Evolutionary conservation across 2,888 invertebrate species (phyloP), one percentile per base, ranked within the genome.

Genomic region (Cactoblastis cactorum): DNA sequence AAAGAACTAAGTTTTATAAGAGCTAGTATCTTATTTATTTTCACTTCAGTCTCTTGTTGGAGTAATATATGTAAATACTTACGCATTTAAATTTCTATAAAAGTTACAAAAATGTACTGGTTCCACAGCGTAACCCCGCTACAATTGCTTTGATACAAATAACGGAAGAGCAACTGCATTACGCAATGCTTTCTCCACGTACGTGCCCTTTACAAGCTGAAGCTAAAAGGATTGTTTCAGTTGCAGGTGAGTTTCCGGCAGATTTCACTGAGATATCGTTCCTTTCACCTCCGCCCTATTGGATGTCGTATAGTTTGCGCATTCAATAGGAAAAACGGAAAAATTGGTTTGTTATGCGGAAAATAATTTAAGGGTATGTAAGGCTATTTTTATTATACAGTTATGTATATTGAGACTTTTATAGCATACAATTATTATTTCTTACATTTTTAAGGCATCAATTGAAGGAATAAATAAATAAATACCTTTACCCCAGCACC

Each of bases 201-300:
- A 55, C 58, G 63, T 62, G 61, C 59, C 61, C 62, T 59, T 59
- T 62, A 65, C 53, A 64, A 53, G 41, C 32, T 33, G 69, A 69
- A 61, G 69, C 67, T 77, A 71, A 73, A 81, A 80, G 77, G 76
- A 78, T 79, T 79, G 78, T 77, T 75, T 69, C 61, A 63, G 62
- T 66, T 69, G 65, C 63, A 63, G 56, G 59, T 65, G 54, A 53
- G 51, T 60, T 67, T 63, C 57, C 60, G 55, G 53, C 51, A 59
- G 56, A 61, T 63, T 69, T 63, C 57, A 59, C 57, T 53, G 52
- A 53, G 55, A 55, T 63, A 64, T 62, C 61, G 54, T 56, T 54
- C 45, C 50, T 49, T 58, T 58, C 47, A 22, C 51, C 55, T 50
- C 51, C 45, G 34, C 32, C 15, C 54, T 50, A 37, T 41, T 43